A percentile compares a stretch with the other conserved stretches of the same genome.
These are phyloP conservation scores for Silurus asotus DNA, from an alignment of 2,113 vertebrate genomes.

Conservation along the genomic window DNA sequence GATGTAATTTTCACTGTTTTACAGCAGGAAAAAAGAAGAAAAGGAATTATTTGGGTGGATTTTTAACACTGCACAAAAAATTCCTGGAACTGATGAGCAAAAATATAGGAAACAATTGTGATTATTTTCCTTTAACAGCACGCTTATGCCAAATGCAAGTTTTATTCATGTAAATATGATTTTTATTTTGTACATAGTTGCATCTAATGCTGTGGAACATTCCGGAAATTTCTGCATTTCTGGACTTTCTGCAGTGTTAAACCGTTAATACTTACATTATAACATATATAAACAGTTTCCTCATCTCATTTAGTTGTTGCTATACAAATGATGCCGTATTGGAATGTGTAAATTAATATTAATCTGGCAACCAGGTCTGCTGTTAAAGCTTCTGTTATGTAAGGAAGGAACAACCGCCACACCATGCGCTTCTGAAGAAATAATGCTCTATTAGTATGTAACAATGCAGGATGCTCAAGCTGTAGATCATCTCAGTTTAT, in stretches of 20 bases:
- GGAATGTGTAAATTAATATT: not conserved
- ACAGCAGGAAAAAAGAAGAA: not conserved
- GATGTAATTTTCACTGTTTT: not conserved
- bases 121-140: not conserved
- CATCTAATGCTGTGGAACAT: not conserved
- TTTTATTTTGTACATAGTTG: not conserved
- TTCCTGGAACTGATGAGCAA: not conserved
- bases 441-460: too few species aligned
- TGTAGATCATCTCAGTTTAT: not conserved
- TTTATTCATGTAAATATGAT: not conserved
- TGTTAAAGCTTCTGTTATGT: not conserved
- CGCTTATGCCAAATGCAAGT: not conserved
- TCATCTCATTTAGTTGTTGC: too few species aligned
- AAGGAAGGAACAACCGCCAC: not conserved
- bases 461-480: too few species aligned
- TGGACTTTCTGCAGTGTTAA: not conserved
- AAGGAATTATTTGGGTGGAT: not conserved
- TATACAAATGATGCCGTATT: too few species aligned
- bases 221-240: not conserved
- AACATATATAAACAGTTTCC: not conserved
- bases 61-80: not conserved
- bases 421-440: not conserved
- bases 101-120: not conserved
- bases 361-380: not conserved
- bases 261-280: not conserved